A percentile compares a stretch with the other conserved stretches of the same genome.
These are phyloP conservation scores for Drosophila niveifrons DNA, from an alignment of 2,888 invertebrate species.

Conservation along the genomic window DNA sequence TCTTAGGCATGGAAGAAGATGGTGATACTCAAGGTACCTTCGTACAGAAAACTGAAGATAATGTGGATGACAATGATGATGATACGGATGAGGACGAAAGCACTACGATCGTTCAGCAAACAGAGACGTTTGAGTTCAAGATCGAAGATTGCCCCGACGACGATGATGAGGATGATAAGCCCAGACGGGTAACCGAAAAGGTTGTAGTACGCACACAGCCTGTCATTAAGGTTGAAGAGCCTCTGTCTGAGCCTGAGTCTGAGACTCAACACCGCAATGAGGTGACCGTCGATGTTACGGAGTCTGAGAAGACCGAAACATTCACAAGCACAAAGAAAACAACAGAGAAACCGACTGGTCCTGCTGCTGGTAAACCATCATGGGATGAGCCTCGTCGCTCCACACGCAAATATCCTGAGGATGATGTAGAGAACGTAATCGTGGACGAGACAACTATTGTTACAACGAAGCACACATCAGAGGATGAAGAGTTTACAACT, in stretches of 20 bases:
- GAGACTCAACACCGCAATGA: slow-evolving; percentile 37
- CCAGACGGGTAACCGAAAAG: slow-evolving; percentile 53
- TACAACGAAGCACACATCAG: not conserved
- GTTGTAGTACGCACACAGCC: slow-evolving; percentile 58
- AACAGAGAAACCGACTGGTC: not conserved
- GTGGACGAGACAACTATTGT: not conserved
- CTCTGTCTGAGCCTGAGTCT: slow-evolving; percentile 38
- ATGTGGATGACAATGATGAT: slow-evolving; percentile 24
- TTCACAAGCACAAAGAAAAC: slow-evolving; percentile 10
- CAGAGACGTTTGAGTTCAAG: slow-evolving; percentile 74
- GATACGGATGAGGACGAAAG: slow-evolving; percentile 41
- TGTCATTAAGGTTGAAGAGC: slow-evolving; percentile 62
- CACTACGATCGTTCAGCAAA: slow-evolving; percentile 30
- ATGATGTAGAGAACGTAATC: slow-evolving; percentile 3
- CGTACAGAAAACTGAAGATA: slow-evolving; percentile 39
- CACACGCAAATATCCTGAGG: slow-evolving; percentile 3
- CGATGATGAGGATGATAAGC: slow-evolving; percentile 71
- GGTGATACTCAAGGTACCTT: slow-evolving; percentile 81
- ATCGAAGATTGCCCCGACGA: slow-evolving; percentile 84
- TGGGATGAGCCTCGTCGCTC: slow-evolving; percentile 21
- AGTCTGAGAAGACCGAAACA: slow-evolving; percentile 36
- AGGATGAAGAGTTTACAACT: not conserved
- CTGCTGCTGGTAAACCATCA: slow-evolving; percentile 3
- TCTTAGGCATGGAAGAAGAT: slow-evolving; percentile 87
- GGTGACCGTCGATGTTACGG: slow-evolving; percentile 45